Percentiles rank a stretch among this genome's conserved stretches.
Evolutionary conservation across 2,113 vertebrate species (phyloP).

Genomic region (Heptranchias perlo): DNA sequence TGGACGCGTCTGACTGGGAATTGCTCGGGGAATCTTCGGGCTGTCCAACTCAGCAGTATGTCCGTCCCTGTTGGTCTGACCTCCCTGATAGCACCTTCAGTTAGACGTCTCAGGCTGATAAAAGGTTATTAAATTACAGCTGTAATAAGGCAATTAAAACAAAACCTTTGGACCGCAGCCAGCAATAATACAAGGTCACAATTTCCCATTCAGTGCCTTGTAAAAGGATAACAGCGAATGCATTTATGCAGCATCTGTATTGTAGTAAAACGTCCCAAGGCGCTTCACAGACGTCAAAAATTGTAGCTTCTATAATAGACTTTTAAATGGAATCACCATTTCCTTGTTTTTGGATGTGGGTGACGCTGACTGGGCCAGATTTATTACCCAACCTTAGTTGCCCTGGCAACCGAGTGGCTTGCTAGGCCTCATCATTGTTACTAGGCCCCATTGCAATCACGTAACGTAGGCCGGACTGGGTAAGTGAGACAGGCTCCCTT

Average conservation of each 20-base stretch:
- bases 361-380: background rate
- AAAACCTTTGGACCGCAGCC: background rate
- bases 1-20: too few species aligned
- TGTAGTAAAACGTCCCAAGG: too few species aligned
- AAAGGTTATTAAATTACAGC: background rate
- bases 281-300: too few species aligned
- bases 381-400: background rate
- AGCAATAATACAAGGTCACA: background rate
- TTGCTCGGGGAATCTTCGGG: too few species aligned
- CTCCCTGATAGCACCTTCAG: background rate
- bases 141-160: background rate
- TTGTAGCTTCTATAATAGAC: background rate
- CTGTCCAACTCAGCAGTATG: too few species aligned
- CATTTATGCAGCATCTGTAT: too few species aligned
- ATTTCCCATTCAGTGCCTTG: background rate
- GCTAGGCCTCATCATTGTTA: too few species aligned
- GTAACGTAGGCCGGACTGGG: too few species aligned
- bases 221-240: background rate
- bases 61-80: background rate
- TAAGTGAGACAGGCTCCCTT: too few species aligned
- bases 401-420: background rate
- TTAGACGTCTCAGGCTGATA: background rate
- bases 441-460: too few species aligned
- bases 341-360: background rate
- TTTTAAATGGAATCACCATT: background rate